phyloP scores from a whole-genome alignment of 2,113 vertebrate genomes.

The Actenoides lindsayi region DNA sequence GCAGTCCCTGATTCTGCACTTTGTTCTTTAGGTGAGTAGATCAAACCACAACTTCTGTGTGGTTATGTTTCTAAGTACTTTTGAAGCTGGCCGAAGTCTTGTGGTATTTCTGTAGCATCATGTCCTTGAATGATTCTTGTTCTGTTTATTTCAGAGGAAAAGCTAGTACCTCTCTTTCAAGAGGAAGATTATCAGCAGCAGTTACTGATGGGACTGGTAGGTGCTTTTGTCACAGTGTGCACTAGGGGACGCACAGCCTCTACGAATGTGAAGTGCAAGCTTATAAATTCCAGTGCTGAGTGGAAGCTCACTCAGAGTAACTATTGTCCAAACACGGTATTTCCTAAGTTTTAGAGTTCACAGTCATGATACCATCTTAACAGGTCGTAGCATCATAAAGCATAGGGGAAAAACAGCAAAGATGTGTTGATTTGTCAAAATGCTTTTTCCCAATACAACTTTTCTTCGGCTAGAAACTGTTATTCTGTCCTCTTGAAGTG shows the following conservation, averaged over 20 bases:
- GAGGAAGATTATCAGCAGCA: constrained; percentile 91
- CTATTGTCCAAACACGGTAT: not conserved
- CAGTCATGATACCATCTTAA: not conserved
- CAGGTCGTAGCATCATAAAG: not conserved
- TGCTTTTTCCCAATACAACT: not conserved
- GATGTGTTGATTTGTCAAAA: not conserved
- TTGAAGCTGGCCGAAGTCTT: not conserved
- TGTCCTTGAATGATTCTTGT: not conserved
- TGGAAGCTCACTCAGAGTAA: not conserved
- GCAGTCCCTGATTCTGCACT: not conserved
- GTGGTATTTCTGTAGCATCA: not conserved
- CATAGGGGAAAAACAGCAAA: not conserved
- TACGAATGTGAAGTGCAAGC: not conserved
- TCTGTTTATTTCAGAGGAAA: constrained; percentile 81
- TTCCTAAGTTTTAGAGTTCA: not conserved
- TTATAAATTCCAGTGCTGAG: not conserved
- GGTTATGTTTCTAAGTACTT: not conserved
- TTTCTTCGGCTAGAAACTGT: not conserved
- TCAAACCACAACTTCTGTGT: not conserved
- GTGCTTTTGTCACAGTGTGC: constrained; percentile 36
- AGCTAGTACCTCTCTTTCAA: constrained; percentile 87
- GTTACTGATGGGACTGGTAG: constrained; percentile 88
- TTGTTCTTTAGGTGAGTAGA: not conserved
- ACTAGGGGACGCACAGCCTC: not conserved
- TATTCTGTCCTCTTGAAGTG: not conserved